Conservation (phyloP, 2,797 vertebrate species). For the Sphenopsis melanotis region DNA sequence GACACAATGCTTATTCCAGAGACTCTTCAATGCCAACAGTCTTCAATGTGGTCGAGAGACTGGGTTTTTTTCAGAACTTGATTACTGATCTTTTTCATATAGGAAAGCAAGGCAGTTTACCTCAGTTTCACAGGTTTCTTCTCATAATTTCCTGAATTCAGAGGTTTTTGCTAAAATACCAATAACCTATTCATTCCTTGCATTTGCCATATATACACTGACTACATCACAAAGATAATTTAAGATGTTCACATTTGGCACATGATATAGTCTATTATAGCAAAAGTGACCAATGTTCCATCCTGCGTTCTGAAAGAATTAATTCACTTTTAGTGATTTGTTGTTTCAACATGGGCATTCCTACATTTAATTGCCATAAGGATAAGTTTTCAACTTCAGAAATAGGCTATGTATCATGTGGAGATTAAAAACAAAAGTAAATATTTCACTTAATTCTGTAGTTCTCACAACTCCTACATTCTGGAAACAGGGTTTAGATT, state of each 20-base stretch:
- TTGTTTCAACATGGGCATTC: neutral
- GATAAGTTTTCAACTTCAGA: neutral
- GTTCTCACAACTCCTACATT: neutral
- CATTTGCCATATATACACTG: neutral
- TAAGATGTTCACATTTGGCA: neutral
- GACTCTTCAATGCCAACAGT: neutral
- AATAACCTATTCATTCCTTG: neutral
- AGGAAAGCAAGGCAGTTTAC: neutral
- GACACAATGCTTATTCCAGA: slow-evolving; percentile 10
- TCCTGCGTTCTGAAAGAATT: neutral
- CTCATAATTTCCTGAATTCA: neutral
- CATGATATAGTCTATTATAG: neutral
- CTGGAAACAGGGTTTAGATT: neutral
- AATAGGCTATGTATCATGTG: neutral
- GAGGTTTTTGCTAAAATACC: neutral
- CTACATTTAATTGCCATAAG: neutral
- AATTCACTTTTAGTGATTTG: neutral
- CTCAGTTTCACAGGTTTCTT: neutral
- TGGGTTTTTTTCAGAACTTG: neutral
- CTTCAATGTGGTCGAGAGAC: neutral
- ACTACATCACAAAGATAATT: neutral
- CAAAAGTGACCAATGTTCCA: neutral
- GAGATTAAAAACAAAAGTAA: neutral
- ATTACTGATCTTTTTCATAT: neutral
- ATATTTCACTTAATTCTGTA: neutral